Conservation (phyloP, 2,888 invertebrate genomes). For the Melanotus villosus region DNA sequence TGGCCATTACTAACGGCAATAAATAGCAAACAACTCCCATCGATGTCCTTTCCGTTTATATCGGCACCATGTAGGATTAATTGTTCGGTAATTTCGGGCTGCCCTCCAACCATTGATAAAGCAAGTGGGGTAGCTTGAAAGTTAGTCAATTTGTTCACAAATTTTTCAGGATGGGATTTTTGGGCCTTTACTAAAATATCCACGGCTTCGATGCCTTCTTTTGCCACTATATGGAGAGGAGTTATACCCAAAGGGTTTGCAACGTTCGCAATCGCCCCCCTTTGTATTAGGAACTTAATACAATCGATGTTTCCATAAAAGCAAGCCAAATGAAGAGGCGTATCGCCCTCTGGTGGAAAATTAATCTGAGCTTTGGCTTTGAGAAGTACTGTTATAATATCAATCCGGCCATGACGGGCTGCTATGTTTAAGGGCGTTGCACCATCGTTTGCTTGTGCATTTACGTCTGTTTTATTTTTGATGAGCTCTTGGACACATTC, state of each 20-base stretch:
- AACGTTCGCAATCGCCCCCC: neutral
- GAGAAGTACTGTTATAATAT: too few species aligned
- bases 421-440: neutral
- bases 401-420: too few species aligned
- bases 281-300: neutral
- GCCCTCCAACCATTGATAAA: neutral
- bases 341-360: neutral
- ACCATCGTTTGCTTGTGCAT: neutral
- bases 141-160: neutral
- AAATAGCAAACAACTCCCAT: neutral
- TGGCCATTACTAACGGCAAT: neutral
- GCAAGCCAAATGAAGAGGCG: neutral
- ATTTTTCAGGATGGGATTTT: neutral
- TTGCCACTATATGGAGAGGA: neutral
- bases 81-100: neutral
- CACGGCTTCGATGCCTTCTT: neutral
- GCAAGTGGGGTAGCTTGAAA: neutral
- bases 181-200: neutral
- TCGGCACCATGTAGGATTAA: neutral
- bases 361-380: neutral
- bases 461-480: neutral
- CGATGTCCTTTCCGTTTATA: neutral
- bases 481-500: neutral
- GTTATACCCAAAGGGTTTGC: neutral
- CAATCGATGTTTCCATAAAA: neutral